Base-by-base conservation (phyloP, 2,797 vertebrate species). In the Neosilurus hyrtlii region DNA sequence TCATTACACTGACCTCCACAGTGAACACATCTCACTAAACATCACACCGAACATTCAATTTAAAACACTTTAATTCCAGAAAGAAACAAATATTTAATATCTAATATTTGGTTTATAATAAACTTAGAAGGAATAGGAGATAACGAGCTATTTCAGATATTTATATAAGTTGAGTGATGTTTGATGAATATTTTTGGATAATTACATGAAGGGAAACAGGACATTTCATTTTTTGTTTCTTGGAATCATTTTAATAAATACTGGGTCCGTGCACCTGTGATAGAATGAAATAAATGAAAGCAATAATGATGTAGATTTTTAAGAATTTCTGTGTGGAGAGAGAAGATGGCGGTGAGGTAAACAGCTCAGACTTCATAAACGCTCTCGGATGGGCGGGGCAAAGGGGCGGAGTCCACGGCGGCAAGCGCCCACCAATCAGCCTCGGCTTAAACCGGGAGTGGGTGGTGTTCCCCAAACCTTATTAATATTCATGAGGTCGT, bases 401-500 rank as follows among this genome's bases (percentile, higher is more conserved):
- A 62, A 18, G 22, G 75, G 37, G n/a, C 35, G 75, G 75, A 1
- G 75, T 1, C 11, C 14, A 51, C 8, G 24, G 59, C 3, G 7
- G 4, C 75, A 26, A 18, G 75, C n/a, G 15, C 15, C 75, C 51
- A 51, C 75, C 75, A 77, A 77, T 77, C 59, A 51, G 6, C 14
- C 59, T 1, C 14, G 59, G 30, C 4, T 57, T 35, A 35, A 5
- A 52, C 16, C 0, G 9, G 12, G 22, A 59, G 22, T 7, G 56
- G 30, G 10, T 22, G 4, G 6, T 59, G 18, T 59, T 75, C 12
- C 2, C 10, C 72, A 35, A 9, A 12, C 3, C 26, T 80, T 2
- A 66, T 80, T 59, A 81, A 81, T 72, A 81, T 81, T 71, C 56
- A 81, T 81, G 20, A 71, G 35, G 22, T 37, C 1, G 18, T 10